Evolutionary conservation across 1,140 invertebrate genomes (phyloP), one percentile per base, ranked within the genome.

Genomic region (Stegodyphus mimosarum): DNA sequence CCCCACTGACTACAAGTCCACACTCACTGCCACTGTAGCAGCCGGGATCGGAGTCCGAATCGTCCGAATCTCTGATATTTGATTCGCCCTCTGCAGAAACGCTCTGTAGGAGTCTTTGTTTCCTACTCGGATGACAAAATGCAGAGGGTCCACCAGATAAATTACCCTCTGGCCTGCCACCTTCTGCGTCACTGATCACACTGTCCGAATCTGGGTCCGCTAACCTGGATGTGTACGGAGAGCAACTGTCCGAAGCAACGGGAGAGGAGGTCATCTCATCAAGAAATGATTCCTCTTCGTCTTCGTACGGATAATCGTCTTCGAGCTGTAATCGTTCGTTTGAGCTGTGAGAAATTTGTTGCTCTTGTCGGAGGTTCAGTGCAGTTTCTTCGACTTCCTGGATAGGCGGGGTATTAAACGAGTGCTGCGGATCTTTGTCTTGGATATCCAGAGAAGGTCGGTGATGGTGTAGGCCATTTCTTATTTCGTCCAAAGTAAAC

Each of bases 401-500:
- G 18, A 84, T 84, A 7, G 83, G 74, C 5, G 75, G 69, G 50
- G 74, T 83, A 33, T 49, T 60, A 70, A 76, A 76, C n/a, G 64
- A 66, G 49, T 71, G 64, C 5, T 63, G 64, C 7, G 73, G 76
- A 15, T 55, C 48, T 55, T n/a, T 7, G 11, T 78, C 55, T 15
- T 53, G 60, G 5, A 73, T 9, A 50, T 86, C 90, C 17, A 90
- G 85, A 74, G 87, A 33, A 88, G 87, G 10, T 88, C 89, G 87
- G 90, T 90, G 89, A 92, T 91, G 88, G 90, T 90, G 89, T 92
- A 91, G 88, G 10, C 74, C 79, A 83, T 87, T 81, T 53, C 66
- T 87, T 17, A 87, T 72, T 51, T 93, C 93, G 91, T 95, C 94
- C 92, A 96, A 95, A 92, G 95, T 94, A 92, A 96, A 93, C 93